Percentiles rank a stretch among this genome's conserved stretches.
phyloP scores from a whole-genome alignment of 2,797 vertebrate genomes.

The Coracias cyanogaster region DNA sequence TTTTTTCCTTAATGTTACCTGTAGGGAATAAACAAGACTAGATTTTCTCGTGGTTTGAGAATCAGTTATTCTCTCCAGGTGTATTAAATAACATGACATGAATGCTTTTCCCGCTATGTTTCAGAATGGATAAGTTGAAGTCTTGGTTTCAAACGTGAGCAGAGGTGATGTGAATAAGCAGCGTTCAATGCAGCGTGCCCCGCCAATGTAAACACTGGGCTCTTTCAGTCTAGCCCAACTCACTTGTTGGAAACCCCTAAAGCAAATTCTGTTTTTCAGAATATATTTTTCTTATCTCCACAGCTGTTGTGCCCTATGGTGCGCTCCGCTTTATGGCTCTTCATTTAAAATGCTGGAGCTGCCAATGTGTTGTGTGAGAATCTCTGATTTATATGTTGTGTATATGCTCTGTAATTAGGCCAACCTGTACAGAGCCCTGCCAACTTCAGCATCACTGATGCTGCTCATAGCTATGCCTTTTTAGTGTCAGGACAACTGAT shows the following conservation, averaged over 20 bases:
- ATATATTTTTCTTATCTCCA: not conserved
- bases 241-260: not conserved
- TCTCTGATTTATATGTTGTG: not conserved
- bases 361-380: not conserved
- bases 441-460: not conserved
- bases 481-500: not conserved
- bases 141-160: not conserved
- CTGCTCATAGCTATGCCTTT: fast-evolving
- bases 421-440: not conserved
- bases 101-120: not conserved
- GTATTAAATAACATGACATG: not conserved
- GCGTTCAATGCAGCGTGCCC: fast-evolving
- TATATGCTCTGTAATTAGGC: not conserved
- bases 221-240: not conserved
- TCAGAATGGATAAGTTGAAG: not conserved
- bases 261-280: not conserved
- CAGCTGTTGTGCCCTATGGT: not conserved
- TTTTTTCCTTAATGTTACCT: not conserved
- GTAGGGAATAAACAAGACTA: not conserved
- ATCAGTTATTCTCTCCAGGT: not conserved
- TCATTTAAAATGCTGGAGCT: not conserved
- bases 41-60: not conserved
- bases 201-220: not conserved
- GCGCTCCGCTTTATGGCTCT: not conserved
- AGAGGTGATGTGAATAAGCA: not conserved